A percentile compares a stretch with the other conserved stretches of the same genome.
phyloP scores from a whole-genome alignment of 2,888 invertebrate genomes.

The Euzophera pinguis region DNA sequence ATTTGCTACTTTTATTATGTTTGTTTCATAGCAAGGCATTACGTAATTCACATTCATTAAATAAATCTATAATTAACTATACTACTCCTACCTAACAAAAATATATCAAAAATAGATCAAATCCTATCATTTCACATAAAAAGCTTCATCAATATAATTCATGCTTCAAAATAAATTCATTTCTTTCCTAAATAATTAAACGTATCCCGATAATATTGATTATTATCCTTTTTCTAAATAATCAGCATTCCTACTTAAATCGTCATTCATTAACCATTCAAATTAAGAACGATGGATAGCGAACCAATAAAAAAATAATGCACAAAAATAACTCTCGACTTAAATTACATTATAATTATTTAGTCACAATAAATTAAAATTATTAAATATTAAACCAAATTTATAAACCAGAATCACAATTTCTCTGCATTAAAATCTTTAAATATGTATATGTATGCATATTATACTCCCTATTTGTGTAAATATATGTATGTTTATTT shows the following conservation, averaged over 20 bases:
- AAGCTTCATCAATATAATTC: constrained; percentile 1
- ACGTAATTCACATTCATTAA: not conserved
- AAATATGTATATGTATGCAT: too few species aligned
- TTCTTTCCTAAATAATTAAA: too few species aligned
- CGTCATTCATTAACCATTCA: constrained; percentile 9
- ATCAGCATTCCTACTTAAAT: constrained; percentile 5
- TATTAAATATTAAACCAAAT: too few species aligned
- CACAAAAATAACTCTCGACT: too few species aligned
- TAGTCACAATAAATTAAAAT: too few species aligned
- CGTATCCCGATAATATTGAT: not conserved
- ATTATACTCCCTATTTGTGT: too few species aligned
- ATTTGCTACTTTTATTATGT: too few species aligned
- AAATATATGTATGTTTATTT: too few species aligned
- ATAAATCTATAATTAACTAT: not conserved
- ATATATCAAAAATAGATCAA: not conserved
- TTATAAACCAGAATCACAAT: too few species aligned
- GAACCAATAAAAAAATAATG: not conserved
- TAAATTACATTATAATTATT: too few species aligned
- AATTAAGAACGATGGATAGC: not conserved
- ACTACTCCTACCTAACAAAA: not conserved
- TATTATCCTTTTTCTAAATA: not conserved
- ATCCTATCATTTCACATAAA: not conserved
- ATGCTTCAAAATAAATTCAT: constrained; percentile 1
- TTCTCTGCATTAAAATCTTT: too few species aligned
- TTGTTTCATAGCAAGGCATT: not conserved